Evolutionary conservation across 2,888 invertebrate genomes (phyloP), one percentile per base, ranked within the genome.

Genomic region (Ophion obscuratus): DNA sequence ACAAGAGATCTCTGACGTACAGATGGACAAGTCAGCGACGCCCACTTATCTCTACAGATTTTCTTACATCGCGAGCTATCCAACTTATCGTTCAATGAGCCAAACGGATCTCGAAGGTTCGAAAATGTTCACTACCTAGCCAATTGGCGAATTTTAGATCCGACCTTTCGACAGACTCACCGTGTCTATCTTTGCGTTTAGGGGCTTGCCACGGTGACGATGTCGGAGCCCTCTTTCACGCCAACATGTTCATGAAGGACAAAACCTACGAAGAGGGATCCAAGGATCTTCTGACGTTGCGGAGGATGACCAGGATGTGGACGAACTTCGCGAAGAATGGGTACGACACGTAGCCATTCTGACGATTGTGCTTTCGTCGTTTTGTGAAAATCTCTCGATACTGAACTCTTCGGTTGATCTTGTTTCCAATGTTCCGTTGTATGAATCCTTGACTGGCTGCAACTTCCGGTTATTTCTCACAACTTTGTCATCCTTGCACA

Each of bases 141-240:
- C 31, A 31, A 67, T 40, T 40, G 31, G 7, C 6, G 2, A 62
- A 24, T 67, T 14, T 3, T 2, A n/a, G 0, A n/a, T 40, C n/a
- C 20, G 2, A 40, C 17, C 9, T 57, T 14, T 64, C 14, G 11
- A 76, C 20, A n/a, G 9, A 64, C 36, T 68, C 14, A n/a, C 11
- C 9, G 27, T 62, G 14, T 11, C 24, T 62, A 24, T 20, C 10
- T 61, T 70, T 67, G 40, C 76, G 71, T 78, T 73, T 93, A 87
- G 96, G 96, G 3, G 95, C 95, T 0, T 95, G 95, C 59, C 96
- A 96, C 89, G 95, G 94, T 0, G 96, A 96, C 87, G 96, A 96
- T 0, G 92, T 95, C 0, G 95, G 95, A 14, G 96, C 96, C 88
- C 84, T 96, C 1, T 95, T 96, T 44, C 95, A 95, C 44, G 2